phyloP scores from a whole-genome alignment of 2,113 vertebrate species.

The Bungarus multicinctus region DNA sequence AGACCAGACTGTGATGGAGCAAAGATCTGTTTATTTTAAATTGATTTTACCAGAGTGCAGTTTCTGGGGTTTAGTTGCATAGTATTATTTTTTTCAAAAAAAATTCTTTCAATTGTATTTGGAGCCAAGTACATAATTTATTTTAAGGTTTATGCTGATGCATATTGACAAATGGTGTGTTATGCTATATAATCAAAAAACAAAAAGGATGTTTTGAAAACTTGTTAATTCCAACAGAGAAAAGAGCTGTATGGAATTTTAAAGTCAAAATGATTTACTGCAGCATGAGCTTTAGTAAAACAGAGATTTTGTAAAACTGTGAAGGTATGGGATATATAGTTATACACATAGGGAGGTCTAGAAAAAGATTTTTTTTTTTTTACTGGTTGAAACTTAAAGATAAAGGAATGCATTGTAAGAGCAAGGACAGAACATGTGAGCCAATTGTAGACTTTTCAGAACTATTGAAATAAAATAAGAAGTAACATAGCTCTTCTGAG shows the following conservation, averaged over 20 bases:
- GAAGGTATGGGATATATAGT: not conserved
- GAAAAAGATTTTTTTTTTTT: not conserved
- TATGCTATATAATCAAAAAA: not conserved
- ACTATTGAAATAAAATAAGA: not conserved
- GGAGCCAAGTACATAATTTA: constrained; percentile 2
- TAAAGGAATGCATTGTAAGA: not conserved
- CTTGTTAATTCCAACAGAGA: not conserved
- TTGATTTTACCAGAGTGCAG: constrained; percentile 10
- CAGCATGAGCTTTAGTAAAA: not conserved
- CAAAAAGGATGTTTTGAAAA: not conserved
- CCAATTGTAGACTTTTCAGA: not conserved
- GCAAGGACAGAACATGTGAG: not conserved
- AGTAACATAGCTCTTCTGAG: not conserved
- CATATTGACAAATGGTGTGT: not conserved
- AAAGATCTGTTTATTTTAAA: constrained; percentile 26
- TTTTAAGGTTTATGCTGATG: constrained; percentile 2
- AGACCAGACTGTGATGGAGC: not conserved
- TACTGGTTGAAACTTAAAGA: not conserved
- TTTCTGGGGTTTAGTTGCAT: constrained; percentile 10
- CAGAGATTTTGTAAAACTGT: not conserved
- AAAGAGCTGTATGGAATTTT: not conserved
- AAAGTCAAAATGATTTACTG: not conserved
- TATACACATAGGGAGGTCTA: not conserved
- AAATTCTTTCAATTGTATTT: not conserved
- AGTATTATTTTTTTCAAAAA: not conserved